Percentiles rank a stretch among this genome's conserved stretches.
phyloP scores from a whole-genome alignment of 2,113 vertebrate genomes.

The Desmodus rotundus region DNA sequence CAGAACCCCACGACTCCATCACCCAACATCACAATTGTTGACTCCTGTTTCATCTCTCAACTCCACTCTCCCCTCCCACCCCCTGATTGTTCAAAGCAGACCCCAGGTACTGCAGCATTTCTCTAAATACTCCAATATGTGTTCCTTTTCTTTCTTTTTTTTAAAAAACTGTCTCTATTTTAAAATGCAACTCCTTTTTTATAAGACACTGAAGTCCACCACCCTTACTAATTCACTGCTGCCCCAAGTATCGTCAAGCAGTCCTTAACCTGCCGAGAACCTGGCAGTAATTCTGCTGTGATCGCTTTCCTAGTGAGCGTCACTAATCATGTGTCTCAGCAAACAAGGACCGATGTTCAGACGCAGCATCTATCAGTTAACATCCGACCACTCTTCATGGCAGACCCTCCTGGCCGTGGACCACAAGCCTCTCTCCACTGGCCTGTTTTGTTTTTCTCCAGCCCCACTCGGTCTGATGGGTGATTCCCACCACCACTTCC shows the following conservation, averaged over 20 bases:
- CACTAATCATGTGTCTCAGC: not conserved
- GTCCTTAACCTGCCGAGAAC: not conserved
- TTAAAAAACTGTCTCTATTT: not conserved
- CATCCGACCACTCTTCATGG: conserved; percentile 90
- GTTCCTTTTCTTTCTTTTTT: not conserved
- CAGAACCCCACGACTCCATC: not conserved
- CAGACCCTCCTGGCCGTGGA: conserved; percentile 90
- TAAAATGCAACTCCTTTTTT: not conserved
- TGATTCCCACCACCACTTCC: conserved; percentile 90
- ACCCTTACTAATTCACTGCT: no score
- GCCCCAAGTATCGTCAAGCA: not conserved
- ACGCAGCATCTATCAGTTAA: conserved; percentile 87
- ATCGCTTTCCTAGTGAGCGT: not conserved
- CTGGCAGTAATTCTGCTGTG: not conserved
- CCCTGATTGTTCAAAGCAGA: not conserved
- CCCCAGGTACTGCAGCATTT: not conserved
- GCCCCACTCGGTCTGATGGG: conserved; percentile 86
- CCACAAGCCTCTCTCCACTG: conserved; percentile 84
- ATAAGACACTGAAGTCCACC: not conserved
- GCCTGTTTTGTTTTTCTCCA: conserved; percentile 76
- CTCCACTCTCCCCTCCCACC: not conserved
- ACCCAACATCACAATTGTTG: not conserved
- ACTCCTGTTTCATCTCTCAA: not conserved
- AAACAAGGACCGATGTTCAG: not conserved
- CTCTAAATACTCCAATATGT: not conserved